phyloP scores from a whole-genome alignment of 2,797 vertebrate genomes.

The Microchirus variegatus region DNA sequence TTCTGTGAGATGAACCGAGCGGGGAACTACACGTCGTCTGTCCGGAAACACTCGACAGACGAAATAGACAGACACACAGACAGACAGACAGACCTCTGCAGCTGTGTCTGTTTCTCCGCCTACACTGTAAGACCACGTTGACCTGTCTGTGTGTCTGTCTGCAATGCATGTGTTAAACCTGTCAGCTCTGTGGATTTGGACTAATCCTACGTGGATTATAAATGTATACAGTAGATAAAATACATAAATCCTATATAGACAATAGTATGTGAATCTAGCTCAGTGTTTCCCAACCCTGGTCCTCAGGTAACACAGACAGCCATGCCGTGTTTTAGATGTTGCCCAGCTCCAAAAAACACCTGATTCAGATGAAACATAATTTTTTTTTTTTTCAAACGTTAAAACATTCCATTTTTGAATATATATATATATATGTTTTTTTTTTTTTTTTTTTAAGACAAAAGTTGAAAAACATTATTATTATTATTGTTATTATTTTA shows the following conservation, averaged over 20 bases:
- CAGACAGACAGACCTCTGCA: slow-evolving; percentile 86
- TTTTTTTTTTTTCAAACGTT: too few species aligned
- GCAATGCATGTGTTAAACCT: slow-evolving; percentile 69
- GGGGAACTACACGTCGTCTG: slow-evolving; percentile 81
- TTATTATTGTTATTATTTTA: too few species aligned
- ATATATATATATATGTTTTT: too few species aligned
- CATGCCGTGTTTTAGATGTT: too few species aligned
- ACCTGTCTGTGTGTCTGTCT: slow-evolving; percentile 86
- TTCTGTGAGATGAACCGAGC: slow-evolving; percentile 72
- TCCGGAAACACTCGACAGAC: slow-evolving; percentile 80
- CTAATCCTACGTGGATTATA: slow-evolving; percentile 40
- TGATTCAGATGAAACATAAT: too few species aligned
- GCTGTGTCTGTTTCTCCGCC: slow-evolving; percentile 82
- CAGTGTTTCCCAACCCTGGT: too few species aligned
- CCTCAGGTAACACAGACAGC: too few species aligned
- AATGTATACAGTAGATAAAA: too few species aligned
- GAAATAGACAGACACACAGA: slow-evolving; percentile 85
- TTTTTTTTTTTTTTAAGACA: too few species aligned
- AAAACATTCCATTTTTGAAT: too few species aligned
- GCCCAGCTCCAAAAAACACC: too few species aligned
- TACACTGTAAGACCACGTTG: slow-evolving; percentile 74
- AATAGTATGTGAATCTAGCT: slow-evolving; percentile 39
- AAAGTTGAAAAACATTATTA: too few species aligned
- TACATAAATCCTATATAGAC: slow-evolving; percentile 25
- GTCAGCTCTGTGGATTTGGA: slow-evolving; percentile 52